Percentiles rank a stretch among this genome's conserved stretches.
Evolutionary conservation across 2,888 invertebrate genomes (phyloP).

Genomic region (Colletes collaris): DNA sequence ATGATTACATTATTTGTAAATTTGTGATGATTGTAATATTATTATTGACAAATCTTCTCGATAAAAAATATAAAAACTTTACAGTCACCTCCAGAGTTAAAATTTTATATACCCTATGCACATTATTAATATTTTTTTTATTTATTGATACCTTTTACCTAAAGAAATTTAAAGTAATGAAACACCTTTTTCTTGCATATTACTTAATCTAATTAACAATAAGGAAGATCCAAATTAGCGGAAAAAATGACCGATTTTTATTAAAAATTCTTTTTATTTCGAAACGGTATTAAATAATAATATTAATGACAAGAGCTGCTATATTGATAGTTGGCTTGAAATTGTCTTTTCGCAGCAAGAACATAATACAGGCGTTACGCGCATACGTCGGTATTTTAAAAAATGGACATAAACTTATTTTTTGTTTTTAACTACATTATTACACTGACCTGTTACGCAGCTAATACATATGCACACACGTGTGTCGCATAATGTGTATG

Average conservation of each 20-base stretch:
- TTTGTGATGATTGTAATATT: constrained; percentile 65
- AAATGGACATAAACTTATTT: constrained; percentile 43
- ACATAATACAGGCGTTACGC: constrained; percentile 47
- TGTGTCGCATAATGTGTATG: constrained; percentile 44
- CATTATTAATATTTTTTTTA: constrained; percentile 7
- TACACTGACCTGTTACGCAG: constrained; percentile 56
- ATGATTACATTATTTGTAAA: constrained; percentile 67
- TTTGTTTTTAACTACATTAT: constrained; percentile 47
- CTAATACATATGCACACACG: constrained; percentile 52
- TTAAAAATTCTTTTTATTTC: constrained; percentile 70
- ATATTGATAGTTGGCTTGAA: constrained; percentile 46
- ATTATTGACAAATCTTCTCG: constrained; percentile 54
- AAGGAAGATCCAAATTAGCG: constrained; percentile 6
- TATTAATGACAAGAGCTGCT: constrained; percentile 63
- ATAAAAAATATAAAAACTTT: constrained; percentile 64
- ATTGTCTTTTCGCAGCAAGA: constrained; percentile 61
- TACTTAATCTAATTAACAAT: constrained; percentile 10
- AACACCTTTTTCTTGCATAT: background rate
- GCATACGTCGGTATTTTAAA: constrained; percentile 24
- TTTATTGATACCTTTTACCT: background rate
- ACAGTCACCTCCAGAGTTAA: constrained; percentile 34
- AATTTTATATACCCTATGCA: constrained; percentile 11
- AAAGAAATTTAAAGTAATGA: background rate
- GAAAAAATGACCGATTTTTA: constrained; percentile 37
- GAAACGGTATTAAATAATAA: constrained; percentile 71